A percentile compares a stretch with the other conserved stretches of the same genome.
Conservation (phyloP, 1,140 invertebrate genomes). For the Acyrthosiphon pisum region DNA sequence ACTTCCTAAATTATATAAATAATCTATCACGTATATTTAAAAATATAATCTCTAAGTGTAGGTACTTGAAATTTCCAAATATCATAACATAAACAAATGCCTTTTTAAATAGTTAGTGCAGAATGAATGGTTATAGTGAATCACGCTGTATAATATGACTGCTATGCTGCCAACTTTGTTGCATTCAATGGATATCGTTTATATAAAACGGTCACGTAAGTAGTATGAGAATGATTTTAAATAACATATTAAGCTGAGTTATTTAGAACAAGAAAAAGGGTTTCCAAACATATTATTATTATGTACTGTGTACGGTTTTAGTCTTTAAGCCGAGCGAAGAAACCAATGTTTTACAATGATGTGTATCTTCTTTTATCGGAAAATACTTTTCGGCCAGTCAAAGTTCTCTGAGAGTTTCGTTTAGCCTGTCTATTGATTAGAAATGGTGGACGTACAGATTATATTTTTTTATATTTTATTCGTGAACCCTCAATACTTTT, state of each 20-base stretch:
- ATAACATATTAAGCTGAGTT: constrained; percentile 7
- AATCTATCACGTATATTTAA: background rate
- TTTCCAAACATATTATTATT: background rate
- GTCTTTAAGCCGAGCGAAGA: background rate
- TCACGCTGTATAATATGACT: background rate
- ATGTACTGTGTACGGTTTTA: background rate
- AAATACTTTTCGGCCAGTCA: background rate
- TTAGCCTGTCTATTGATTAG: background rate
- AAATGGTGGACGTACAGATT: background rate
- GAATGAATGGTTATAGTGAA: background rate
- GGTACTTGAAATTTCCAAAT: background rate
- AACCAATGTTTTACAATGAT: background rate
- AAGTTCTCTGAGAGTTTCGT: background rate
- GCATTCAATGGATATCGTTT: background rate
- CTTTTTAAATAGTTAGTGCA: background rate
- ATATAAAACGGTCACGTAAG: constrained; percentile 50
- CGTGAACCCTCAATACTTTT: background rate
- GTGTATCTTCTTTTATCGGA: background rate
- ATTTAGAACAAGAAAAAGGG: background rate
- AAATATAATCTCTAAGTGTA: background rate
- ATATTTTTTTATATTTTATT: background rate
- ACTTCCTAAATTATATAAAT: background rate
- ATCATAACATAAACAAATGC: background rate
- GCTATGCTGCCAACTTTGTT: background rate
- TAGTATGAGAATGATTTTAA: constrained; percentile 29